Percentiles rank a stretch among this genome's conserved stretches.
phyloP scores from a whole-genome alignment of 2,888 invertebrate species.

The Polymixis lichenea region DNA sequence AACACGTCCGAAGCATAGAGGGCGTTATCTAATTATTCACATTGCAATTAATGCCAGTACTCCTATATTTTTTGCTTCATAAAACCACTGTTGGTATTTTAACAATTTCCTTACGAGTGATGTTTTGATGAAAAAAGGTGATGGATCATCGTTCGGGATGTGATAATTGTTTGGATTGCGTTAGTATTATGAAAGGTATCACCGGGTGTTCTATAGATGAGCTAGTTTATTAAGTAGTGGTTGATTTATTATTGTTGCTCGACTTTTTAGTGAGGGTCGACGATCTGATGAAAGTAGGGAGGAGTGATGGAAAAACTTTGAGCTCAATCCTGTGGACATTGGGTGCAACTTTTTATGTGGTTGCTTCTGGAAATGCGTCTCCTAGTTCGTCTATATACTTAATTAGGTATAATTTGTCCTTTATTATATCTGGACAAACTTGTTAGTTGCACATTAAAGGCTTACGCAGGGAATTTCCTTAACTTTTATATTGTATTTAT shows the following conservation, averaged over 20 bases:
- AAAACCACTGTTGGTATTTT: slow-evolving; percentile 74
- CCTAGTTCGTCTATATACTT: not conserved
- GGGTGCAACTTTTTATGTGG: not conserved
- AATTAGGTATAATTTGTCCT: not conserved
- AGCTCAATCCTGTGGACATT: not conserved
- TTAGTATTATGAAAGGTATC: slow-evolving; percentile 19
- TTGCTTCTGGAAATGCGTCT: slow-evolving; percentile 3
- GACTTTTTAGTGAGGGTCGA: slow-evolving; percentile 23
- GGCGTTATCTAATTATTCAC: slow-evolving; percentile 77
- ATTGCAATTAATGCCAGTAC: slow-evolving; percentile 74
- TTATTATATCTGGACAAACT: not conserved
- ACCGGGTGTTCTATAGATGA: not conserved
- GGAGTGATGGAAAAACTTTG: not conserved
- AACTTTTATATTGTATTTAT: too few species aligned
- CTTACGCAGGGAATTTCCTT: too few species aligned
- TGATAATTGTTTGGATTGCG: slow-evolving; percentile 47
- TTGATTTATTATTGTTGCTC: slow-evolving; percentile 49
- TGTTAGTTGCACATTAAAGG: not conserved
- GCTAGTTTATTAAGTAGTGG: not conserved
- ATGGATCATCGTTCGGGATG: slow-evolving; percentile 42
- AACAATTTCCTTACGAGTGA: slow-evolving; percentile 79
- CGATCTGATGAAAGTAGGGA: slow-evolving; percentile 7
- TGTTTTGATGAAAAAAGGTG: slow-evolving; percentile 69
- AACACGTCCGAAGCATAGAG: slow-evolving; percentile 50
- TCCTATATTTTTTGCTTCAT: slow-evolving; percentile 71